Conservation (phyloP, 2,797 vertebrate species). For the Enteromius anoplus region DNA sequence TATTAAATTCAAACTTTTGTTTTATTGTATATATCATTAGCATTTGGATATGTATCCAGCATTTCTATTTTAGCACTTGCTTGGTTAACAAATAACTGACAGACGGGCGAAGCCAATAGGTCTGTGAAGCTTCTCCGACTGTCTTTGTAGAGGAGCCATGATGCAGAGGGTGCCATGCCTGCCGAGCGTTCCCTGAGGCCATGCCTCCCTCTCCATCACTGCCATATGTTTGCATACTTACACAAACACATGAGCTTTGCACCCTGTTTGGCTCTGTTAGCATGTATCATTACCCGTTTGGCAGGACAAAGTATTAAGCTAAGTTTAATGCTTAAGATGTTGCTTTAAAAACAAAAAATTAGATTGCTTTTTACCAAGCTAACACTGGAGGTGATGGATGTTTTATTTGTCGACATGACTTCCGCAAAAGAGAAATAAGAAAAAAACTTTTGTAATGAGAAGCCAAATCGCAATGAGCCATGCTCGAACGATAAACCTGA, state of each 20-base stretch:
- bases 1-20: neutral
- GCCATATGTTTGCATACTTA: constrained; percentile 74
- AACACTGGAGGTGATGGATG: constrained; percentile 30
- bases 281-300: constrained; percentile 38
- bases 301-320: constrained; percentile 33
- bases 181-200: constrained; percentile 45
- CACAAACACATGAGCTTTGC: constrained; percentile 68
- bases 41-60: constrained; percentile 31
- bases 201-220: constrained; percentile 58
- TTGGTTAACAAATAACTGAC: constrained; percentile 54
- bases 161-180: constrained; percentile 44
- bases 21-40: constrained; percentile 3
- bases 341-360: constrained; percentile 1
- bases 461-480: constrained; percentile 78
- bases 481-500: constrained; percentile 81
- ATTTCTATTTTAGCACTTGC: constrained; percentile 49
- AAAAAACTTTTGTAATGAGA: constrained; percentile 33
- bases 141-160: constrained; percentile 55
- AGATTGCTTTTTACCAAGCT: neutral
- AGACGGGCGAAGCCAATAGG: constrained; percentile 41
- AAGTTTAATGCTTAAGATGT: constrained; percentile 12
- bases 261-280: constrained; percentile 82
- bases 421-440: constrained; percentile 19
- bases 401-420: constrained; percentile 15
- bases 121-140: constrained; percentile 42